These are phyloP conservation scores for Pachycephus smyrnensis DNA, from an alignment of 2,888 invertebrate species.

Conservation along the genomic window DNA sequence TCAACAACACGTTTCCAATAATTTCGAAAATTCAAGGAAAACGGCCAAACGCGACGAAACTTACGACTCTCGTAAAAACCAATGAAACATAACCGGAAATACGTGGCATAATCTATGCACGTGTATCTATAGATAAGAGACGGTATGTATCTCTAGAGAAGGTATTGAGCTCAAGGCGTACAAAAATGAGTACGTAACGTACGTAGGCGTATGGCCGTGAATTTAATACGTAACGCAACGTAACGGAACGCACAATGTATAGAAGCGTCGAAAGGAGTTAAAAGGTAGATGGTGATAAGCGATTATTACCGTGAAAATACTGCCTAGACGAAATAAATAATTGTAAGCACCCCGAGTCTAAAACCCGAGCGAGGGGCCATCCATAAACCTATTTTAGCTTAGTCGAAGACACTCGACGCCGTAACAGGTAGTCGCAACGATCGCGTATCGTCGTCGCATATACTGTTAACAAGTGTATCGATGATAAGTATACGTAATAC, in stretches of 20 bases:
- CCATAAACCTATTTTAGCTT: slow-evolving; percentile 43
- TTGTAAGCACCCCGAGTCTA: slow-evolving; percentile 31
- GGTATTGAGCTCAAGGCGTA: not conserved
- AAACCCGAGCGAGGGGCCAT: slow-evolving; percentile 50
- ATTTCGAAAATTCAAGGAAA: not conserved
- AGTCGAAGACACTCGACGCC: slow-evolving; percentile 29
- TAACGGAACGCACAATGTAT: not conserved
- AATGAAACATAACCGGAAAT: not conserved
- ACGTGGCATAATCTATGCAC: not conserved
- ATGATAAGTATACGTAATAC: not conserved
- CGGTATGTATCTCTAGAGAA: not conserved
- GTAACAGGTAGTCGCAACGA: not conserved
- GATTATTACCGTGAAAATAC: not conserved
- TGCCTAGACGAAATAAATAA: slow-evolving; percentile 1
- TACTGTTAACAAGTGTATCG: not conserved
- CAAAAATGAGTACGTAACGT: not conserved
- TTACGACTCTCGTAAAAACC: not conserved
- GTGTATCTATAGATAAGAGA: not conserved
- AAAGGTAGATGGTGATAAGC: not conserved
- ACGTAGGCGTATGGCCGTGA: not conserved
- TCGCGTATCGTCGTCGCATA: not conserved
- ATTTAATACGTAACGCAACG: not conserved
- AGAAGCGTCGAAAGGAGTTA: not conserved
- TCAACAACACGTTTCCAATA: not conserved
- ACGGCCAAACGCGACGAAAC: not conserved